phyloP scores from a whole-genome alignment of 1,140 invertebrate genomes.

The Megalonaias nervosa region DNA sequence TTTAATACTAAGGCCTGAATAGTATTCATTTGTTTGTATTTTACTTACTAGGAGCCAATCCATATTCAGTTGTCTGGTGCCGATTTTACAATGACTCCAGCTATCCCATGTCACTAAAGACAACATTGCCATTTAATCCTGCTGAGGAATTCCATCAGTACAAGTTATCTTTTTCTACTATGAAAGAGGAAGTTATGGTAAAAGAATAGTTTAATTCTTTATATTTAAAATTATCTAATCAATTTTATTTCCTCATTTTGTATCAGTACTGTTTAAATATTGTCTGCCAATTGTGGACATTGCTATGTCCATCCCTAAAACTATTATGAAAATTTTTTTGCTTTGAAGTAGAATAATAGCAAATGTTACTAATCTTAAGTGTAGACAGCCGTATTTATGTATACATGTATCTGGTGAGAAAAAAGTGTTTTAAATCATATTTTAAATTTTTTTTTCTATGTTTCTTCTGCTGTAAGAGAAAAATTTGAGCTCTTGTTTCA shows the following conservation, averaged over 20 bases:
- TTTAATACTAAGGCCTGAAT: too few relatives aligned
- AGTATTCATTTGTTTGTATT: too few relatives aligned
- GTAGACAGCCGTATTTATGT: too few relatives aligned
- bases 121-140: conserved; percentile 27
- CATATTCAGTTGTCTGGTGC: conserved; percentile 36
- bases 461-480: neutral
- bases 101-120: conserved; percentile 13
- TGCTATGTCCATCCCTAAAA: neutral
- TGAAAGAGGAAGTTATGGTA: conserved; percentile 29
- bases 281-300: neutral
- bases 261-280: neutral
- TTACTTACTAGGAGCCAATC: conserved; percentile 3
- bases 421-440: neutral
- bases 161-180: conserved; percentile 8
- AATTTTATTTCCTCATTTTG: neutral
- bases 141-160: conserved; percentile 23
- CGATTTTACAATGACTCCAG: conserved; percentile 7
- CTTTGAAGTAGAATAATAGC: too few relatives aligned
- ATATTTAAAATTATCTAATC: neutral
- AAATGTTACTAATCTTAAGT: too few relatives aligned
- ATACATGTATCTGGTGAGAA: too few relatives aligned
- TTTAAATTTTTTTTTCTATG: neutral
- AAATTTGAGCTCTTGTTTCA: neutral
- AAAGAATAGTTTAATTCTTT: neutral
- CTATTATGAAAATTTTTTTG: neutral